Evolutionary conservation across 1,140 invertebrate species (phyloP).

Genomic region (Drosophila guanche): DNA sequence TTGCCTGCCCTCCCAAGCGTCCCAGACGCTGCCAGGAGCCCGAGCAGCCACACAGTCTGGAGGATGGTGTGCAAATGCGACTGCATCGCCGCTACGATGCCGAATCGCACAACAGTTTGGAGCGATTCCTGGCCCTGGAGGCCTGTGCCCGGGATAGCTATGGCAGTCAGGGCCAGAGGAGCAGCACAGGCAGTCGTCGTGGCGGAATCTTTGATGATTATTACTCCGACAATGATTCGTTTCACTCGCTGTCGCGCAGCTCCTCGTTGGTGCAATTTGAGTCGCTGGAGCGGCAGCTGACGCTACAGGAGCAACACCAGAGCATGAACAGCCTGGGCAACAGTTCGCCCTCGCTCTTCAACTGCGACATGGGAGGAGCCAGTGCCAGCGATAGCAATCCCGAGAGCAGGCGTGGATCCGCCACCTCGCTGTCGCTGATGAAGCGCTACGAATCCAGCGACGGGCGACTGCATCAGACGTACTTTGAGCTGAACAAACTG

Average conservation of each 20-base stretch:
- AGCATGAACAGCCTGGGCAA: constrained; percentile 70
- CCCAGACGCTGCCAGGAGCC: constrained; percentile 86
- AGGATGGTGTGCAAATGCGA: constrained; percentile 69
- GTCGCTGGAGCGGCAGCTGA: constrained; percentile 85
- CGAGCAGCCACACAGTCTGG: constrained; percentile 35
- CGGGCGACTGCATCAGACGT: constrained; percentile 76
- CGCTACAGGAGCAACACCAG: constrained; percentile 71
- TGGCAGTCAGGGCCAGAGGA: constrained; percentile 62
- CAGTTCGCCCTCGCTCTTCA: constrained; percentile 83
- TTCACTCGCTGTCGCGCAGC: constrained; percentile 87
- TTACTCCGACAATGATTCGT: constrained; percentile 85
- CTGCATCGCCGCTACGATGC: constrained; percentile 48
- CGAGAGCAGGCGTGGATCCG: constrained; percentile 66
- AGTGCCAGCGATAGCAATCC: constrained; percentile 65
- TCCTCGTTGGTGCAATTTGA: constrained; percentile 92
- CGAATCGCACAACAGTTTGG: constrained; percentile 62
- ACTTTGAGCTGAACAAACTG: constrained; percentile 79
- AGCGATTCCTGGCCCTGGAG: constrained; percentile 65
- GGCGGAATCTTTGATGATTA: constrained; percentile 78
- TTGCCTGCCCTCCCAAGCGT: constrained; percentile 91
- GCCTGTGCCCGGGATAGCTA: constrained; percentile 55
- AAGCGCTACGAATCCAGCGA: constrained; percentile 77
- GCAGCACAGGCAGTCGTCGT: constrained; percentile 62
- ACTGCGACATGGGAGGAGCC: constrained; percentile 73
- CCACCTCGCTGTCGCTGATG: constrained; percentile 64